phyloP scores from a whole-genome alignment of 2,797 vertebrate species.

The Siniperca scherzeri region DNA sequence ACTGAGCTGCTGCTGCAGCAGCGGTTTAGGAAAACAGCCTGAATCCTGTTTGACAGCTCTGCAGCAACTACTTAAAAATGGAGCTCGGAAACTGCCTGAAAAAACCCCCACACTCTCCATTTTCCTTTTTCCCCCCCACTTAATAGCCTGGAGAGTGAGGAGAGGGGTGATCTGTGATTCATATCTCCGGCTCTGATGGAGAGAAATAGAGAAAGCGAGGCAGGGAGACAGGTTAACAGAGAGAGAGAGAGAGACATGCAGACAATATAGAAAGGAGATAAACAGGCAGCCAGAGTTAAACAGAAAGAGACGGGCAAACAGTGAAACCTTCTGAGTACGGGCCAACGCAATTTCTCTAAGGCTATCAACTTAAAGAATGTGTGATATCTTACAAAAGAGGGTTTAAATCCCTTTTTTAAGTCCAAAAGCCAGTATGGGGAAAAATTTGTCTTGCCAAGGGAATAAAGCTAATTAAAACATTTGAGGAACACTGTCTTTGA shows the following conservation, averaged over 20 bases:
- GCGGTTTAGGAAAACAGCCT: conserved; percentile 22
- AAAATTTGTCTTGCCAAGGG: conserved; percentile 2
- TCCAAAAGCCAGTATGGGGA: not conserved
- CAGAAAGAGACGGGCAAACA: not conserved
- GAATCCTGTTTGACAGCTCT: conserved; percentile 54
- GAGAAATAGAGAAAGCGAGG: not conserved
- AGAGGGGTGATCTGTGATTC: conserved; percentile 46
- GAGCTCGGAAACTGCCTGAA: not conserved
- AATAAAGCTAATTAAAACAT: conserved; percentile 21
- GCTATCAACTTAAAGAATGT: conserved; percentile 10
- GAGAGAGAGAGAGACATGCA: not conserved
- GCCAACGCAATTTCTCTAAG: not conserved
- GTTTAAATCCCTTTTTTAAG: conserved; percentile 4
- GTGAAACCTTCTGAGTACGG: not conserved
- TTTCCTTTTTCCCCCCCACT: not conserved
- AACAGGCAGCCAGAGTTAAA: not conserved
- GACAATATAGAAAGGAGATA: not conserved
- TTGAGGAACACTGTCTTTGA: not conserved
- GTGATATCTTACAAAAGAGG: not conserved
- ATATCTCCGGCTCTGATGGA: conserved; percentile 17
- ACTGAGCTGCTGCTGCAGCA: conserved; percentile 35
- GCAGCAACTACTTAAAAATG: conserved; percentile 29
- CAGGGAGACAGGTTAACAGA: conserved; percentile 1
- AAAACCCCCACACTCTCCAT: not conserved
- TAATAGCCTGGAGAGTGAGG: conserved; percentile 42